These are phyloP conservation scores for Oncorhynchus masou DNA, from an alignment of 2,113 vertebrate genomes.

Conservation along the genomic window DNA sequence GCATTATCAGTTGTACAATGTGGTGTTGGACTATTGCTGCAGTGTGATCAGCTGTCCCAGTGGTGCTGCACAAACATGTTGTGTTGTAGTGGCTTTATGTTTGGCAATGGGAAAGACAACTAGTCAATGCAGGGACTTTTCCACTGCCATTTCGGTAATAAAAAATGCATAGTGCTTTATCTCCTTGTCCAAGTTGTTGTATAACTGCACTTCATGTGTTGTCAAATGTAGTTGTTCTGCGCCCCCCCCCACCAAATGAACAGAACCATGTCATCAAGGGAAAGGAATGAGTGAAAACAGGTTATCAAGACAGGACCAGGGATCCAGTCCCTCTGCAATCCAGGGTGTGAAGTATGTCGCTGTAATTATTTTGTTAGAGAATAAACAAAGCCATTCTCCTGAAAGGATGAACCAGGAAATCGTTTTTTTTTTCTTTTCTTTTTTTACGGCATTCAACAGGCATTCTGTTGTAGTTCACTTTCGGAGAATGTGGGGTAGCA, in stretches of 20 bases:
- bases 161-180: slow-evolving; percentile 9
- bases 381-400: neutral
- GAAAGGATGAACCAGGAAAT: neutral
- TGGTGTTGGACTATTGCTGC: slow-evolving; percentile 18
- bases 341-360: neutral
- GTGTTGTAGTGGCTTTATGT: slow-evolving; percentile 32
- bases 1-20: slow-evolving; percentile 13
- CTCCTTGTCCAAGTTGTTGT: neutral
- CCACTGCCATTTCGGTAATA: slow-evolving; percentile 17
- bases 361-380: neutral
- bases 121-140: neutral
- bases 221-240: neutral
- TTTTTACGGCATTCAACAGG: neutral
- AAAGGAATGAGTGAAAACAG: neutral
- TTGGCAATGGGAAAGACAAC: slow-evolving; percentile 4
- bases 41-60: slow-evolving; percentile 10
- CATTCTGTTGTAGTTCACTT: neutral
- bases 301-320: neutral
- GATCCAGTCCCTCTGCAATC: slow-evolving; percentile 5
- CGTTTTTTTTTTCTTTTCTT: neutral
- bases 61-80: slow-evolving; percentile 17
- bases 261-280: neutral
- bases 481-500: neutral
- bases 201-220: neutral
- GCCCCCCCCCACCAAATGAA: neutral